Evolutionary conservation across 1,140 invertebrate genomes (phyloP).

Genomic region (Helicorthomorpha holstii): DNA sequence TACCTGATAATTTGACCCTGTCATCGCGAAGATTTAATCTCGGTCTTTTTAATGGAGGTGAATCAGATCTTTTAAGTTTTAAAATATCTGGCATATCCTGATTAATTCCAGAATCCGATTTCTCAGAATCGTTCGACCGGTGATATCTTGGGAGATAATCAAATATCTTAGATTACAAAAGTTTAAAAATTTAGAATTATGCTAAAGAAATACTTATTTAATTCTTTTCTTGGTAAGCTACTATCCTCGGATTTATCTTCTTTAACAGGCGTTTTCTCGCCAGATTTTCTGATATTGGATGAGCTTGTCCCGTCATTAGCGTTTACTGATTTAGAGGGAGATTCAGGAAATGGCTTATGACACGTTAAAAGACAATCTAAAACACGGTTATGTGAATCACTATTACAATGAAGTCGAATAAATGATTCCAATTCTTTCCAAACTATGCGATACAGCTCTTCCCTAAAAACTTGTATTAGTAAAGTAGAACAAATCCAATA

Average conservation of each 20-base stretch:
- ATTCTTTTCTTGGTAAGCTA: slow-evolving; percentile 37
- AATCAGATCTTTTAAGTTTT: too few relatives aligned
- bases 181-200: background rate
- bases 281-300: slow-evolving; percentile 5
- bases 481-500: background rate
- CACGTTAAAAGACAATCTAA: slow-evolving; percentile 70
- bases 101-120: too few relatives aligned
- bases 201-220: slow-evolving; percentile 32
- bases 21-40: too few relatives aligned
- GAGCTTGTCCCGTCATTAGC: slow-evolving; percentile 22
- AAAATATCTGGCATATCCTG: too few relatives aligned
- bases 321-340: slow-evolving; percentile 25
- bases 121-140: too few relatives aligned
- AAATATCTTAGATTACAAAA: too few relatives aligned
- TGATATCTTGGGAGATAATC: too few relatives aligned
- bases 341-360: slow-evolving; percentile 25
- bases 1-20: too few relatives aligned
- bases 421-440: slow-evolving; percentile 79
- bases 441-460: slow-evolving; percentile 77
- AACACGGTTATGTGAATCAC: slow-evolving; percentile 52
- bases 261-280: slow-evolving; percentile 22
- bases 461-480: slow-evolving; percentile 25
- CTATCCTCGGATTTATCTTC: slow-evolving; percentile 42
- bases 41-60: too few relatives aligned
- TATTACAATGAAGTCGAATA: slow-evolving; percentile 52